Evolutionary conservation across 1,140 invertebrate genomes (phyloP), one percentile per base, ranked within the genome.

Genomic region (Brachionus calyciflorus): DNA sequence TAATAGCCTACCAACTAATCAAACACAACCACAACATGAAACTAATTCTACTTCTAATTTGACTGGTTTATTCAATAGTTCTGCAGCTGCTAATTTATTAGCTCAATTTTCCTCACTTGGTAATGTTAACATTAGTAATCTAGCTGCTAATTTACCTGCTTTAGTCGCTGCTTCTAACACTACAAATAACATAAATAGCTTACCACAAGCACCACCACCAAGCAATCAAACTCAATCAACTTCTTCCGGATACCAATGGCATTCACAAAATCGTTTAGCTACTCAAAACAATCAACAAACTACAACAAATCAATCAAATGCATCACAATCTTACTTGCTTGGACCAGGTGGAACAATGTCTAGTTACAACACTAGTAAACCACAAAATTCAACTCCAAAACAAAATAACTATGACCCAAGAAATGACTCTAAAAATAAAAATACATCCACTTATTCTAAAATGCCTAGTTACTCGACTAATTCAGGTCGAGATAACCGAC

Each of bases 181-280:
- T 12, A 44, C 40, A 14, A 44, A 37, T n/a, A n/a, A n/a, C n/a
- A n/a, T n/a, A n/a, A n/a, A n/a, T n/a, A n/a, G n/a, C 24, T 24
- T 6, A 7, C 28, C n/a, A 14, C 40, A 41, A 46, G 44, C 6
- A 28, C 19, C 55, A 1, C 10, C 55, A 28, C 53, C 28, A n/a
- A 55, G 33, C 53, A 55, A 12, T 33, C 53, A 55, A 12, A 28
- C 24, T 30, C 0, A 24, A 28, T 1, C 53, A 9, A 55, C 12
- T 28, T 28, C 14, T 55, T 60, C 60, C 14, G 60, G 60, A 19
- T 65, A 65, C 12, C 60, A 65, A 44, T 65, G 60, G 60, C 60
- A 65, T 41, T 65, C 60, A 2, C 60, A 65, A 65, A 65, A 65
- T 65, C 33, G 60, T 19, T 9, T 65, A 24, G 60, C 60, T 19